Conservation (phyloP, 2,797 vertebrate species). For the Furcifer pardalis region DNA sequence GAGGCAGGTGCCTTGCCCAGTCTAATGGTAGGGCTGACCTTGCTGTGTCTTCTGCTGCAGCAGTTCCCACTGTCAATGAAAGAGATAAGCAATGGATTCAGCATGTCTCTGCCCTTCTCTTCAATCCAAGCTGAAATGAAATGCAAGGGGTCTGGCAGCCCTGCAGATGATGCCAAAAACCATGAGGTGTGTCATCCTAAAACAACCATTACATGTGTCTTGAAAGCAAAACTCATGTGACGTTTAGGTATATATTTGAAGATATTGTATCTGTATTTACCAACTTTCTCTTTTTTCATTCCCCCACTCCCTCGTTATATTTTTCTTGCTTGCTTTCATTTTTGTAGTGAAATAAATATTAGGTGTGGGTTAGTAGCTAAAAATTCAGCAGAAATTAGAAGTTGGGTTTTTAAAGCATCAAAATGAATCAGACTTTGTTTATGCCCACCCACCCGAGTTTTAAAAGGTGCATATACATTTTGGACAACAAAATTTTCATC, state of each 20-base stretch:
- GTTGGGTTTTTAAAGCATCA: conserved; percentile 43
- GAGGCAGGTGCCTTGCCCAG: background rate
- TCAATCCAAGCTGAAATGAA: background rate
- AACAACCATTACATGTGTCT: background rate
- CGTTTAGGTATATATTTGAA: conserved; percentile 2
- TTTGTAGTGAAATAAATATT: conserved; percentile 54
- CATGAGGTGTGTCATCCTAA: too few relatives aligned
- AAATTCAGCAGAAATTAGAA: conserved; percentile 66
- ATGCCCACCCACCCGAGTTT: conserved; percentile 46
- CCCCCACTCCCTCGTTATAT: conserved; percentile 25
- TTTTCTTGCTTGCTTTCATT: conserved; percentile 56
- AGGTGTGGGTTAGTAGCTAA: conserved; percentile 42
- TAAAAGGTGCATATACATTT: background rate
- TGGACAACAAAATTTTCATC: conserved; percentile 47
- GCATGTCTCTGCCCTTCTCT: background rate
- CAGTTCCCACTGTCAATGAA: background rate
- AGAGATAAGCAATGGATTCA: background rate
- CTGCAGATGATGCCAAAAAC: too few relatives aligned
- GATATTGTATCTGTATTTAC: conserved; percentile 41
- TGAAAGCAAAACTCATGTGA: background rate
- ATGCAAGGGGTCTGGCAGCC: background rate
- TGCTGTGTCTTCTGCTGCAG: background rate
- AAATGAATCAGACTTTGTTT: conserved; percentile 54
- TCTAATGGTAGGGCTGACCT: background rate
- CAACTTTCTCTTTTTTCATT: conserved; percentile 19